These are phyloP conservation scores for Carassius gibelio DNA, from an alignment of 2,113 vertebrate genomes.

Conservation along the genomic window DNA sequence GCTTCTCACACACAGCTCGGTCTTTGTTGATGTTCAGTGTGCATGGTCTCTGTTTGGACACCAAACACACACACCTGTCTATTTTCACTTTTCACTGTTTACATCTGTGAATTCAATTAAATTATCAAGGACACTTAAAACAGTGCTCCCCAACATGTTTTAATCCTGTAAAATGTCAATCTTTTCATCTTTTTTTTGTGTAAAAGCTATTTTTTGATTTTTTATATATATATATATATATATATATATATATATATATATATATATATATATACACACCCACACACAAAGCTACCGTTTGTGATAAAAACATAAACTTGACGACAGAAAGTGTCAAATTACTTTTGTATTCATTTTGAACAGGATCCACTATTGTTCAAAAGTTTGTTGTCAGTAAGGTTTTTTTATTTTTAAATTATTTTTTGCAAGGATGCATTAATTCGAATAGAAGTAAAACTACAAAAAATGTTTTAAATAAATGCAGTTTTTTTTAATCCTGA, in stretches of 20 bases:
- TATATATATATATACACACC: too few relatives aligned
- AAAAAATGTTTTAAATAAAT: not conserved
- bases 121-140: not conserved
- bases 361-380: not conserved
- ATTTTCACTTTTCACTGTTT: not conserved
- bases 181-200: too few relatives aligned
- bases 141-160: not conserved
- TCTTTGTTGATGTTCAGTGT: conserved; percentile 1
- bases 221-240: too few relatives aligned
- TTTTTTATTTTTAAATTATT: not conserved
- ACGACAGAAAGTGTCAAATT: not conserved
- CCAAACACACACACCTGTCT: conserved; percentile 17
- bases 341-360: not conserved
- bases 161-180: not conserved
- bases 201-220: not conserved
- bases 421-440: not conserved
- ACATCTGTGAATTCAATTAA: not conserved
- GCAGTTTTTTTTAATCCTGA: too few relatives aligned
- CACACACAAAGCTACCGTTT: not conserved
- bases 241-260: too few relatives aligned
- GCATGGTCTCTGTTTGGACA: not conserved
- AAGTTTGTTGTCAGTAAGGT: not conserved
- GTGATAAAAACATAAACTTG: not conserved
- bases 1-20: not conserved
- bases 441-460: not conserved